A percentile compares a stretch with the other conserved stretches of the same genome.
Evolutionary conservation across 2,888 invertebrate genomes (phyloP).

Genomic region (Tanaodytes sp.): DNA sequence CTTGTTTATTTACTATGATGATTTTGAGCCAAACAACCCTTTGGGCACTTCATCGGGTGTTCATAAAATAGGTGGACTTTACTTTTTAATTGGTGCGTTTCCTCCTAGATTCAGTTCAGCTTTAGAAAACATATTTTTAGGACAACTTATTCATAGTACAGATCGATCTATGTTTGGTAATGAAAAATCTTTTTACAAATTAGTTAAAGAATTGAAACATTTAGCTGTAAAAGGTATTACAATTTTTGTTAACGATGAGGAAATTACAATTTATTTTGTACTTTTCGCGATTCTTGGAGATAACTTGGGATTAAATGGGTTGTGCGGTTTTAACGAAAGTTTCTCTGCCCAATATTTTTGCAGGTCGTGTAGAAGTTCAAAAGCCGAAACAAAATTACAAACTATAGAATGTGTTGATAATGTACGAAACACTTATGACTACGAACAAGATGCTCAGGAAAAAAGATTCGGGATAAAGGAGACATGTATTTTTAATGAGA

Average conservation of each 20-base stretch:
- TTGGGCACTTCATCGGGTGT: slow-evolving; percentile 21
- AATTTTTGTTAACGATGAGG: neutral
- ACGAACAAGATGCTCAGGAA: too few relatives aligned
- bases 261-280: slow-evolving; percentile 18
- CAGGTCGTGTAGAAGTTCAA: slow-evolving; percentile 14
- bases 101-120: slow-evolving; percentile 24
- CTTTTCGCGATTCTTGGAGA: slow-evolving; percentile 23
- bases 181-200: slow-evolving; percentile 23
- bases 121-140: slow-evolving; percentile 26
- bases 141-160: slow-evolving; percentile 17
- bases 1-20: slow-evolving; percentile 29
- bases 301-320: slow-evolving; percentile 33
- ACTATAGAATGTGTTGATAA: slow-evolving; percentile 4
- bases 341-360: slow-evolving; percentile 34
- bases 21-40: slow-evolving; percentile 29
- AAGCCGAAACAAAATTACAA: slow-evolving; percentile 3
- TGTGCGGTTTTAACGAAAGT: slow-evolving; percentile 31
- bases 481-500: too few relatives aligned
- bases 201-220: slow-evolving; percentile 23
- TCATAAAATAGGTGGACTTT: slow-evolving; percentile 36
- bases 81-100: slow-evolving; percentile 27
- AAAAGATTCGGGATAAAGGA: too few relatives aligned
- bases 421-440: neutral
- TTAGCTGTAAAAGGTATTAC: slow-evolving; percentile 23
- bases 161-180: slow-evolving; percentile 29